Evolutionary conservation across 2,888 invertebrate genomes (phyloP).

Genomic region (Phrixothrix hirtus): DNA sequence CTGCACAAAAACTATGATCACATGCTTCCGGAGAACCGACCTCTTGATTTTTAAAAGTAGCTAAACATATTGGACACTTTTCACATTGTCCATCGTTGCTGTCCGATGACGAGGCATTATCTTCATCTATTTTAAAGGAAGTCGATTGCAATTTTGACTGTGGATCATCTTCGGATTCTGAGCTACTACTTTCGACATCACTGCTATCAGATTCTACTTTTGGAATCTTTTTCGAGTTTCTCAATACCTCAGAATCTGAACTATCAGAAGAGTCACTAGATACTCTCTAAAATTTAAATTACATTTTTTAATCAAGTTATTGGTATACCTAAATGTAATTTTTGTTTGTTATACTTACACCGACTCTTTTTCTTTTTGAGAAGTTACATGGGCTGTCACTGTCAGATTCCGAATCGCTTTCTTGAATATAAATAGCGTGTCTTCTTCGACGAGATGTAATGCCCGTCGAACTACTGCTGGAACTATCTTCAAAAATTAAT

Average conservation of each 20-base stretch:
- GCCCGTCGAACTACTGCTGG: conserved; percentile 33
- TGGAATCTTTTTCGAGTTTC: conserved; percentile 23
- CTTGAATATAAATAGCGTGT: conserved; percentile 30
- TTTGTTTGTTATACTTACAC: conserved; percentile 50
- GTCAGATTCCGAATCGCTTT: conserved; percentile 55
- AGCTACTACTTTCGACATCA: conserved; percentile 35
- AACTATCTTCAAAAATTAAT: conserved; percentile 40
- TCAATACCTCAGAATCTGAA: conserved; percentile 41
- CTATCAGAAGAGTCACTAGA: conserved; percentile 58
- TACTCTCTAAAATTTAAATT: conserved; percentile 58
- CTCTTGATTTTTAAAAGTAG: conserved; percentile 75
- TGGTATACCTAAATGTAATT: neutral
- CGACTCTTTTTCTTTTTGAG: conserved; percentile 55
- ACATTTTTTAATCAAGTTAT: neutral
- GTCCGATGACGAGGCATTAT: conserved; percentile 56
- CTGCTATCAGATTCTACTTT: conserved; percentile 24
- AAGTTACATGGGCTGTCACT: conserved; percentile 53
- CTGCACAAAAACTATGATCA: conserved; percentile 87
- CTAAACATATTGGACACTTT: conserved; percentile 88
- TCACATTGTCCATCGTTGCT: conserved; percentile 74
- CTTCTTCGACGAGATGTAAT: conserved; percentile 31
- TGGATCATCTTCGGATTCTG: conserved; percentile 37
- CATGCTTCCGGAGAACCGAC: conserved; percentile 85
- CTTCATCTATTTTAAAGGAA: conserved; percentile 7
- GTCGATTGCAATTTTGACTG: conserved; percentile 11